A percentile compares a stretch with the other conserved stretches of the same genome.
Evolutionary conservation across 2,888 invertebrate genomes (phyloP).

Genomic region (Drosophila nr. fundita): DNA sequence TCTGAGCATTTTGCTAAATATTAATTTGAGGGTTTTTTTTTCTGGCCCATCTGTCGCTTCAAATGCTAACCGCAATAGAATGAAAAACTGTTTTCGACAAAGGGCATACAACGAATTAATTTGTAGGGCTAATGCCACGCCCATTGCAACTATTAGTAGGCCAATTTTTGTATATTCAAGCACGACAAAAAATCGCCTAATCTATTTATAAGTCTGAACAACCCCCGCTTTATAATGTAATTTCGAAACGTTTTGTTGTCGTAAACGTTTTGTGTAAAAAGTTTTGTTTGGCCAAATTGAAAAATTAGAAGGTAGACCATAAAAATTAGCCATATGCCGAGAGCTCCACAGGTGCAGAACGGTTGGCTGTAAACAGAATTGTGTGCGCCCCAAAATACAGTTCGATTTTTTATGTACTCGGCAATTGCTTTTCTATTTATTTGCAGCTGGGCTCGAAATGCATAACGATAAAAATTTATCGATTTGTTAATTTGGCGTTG

Average conservation of each 20-base stretch:
- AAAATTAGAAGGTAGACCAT: conserved; percentile 56
- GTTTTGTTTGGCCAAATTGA: conserved; percentile 51
- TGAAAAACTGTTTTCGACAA: background rate
- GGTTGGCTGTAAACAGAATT: conserved; percentile 15
- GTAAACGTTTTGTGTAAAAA: conserved; percentile 49
- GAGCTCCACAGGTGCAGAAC: conserved; percentile 62
- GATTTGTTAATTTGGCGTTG: conserved; percentile 68
- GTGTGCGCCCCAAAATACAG: conserved; percentile 5
- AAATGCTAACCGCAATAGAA: conserved; percentile 32
- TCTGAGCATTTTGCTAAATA: background rate
- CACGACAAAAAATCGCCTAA: conserved; percentile 53
- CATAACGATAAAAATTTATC: conserved; percentile 78
- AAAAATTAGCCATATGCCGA: conserved; percentile 74
- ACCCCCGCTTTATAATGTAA: conserved; percentile 60
- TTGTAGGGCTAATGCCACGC: conserved; percentile 41
- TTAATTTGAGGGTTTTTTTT: conserved; percentile 2
- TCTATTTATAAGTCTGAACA: conserved; percentile 50
- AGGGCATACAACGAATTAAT: conserved; percentile 14
- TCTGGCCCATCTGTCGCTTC: conserved; percentile 32
- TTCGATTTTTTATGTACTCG: conserved; percentile 39
- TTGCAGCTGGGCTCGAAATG: conserved; percentile 63
- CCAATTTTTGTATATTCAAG: conserved; percentile 44
- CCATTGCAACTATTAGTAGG: conserved; percentile 50
- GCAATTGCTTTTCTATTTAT: conserved; percentile 69
- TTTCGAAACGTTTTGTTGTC: conserved; percentile 46